phyloP scores from a whole-genome alignment of 2,888 invertebrate species.

The Drosophila prolongata region DNA sequence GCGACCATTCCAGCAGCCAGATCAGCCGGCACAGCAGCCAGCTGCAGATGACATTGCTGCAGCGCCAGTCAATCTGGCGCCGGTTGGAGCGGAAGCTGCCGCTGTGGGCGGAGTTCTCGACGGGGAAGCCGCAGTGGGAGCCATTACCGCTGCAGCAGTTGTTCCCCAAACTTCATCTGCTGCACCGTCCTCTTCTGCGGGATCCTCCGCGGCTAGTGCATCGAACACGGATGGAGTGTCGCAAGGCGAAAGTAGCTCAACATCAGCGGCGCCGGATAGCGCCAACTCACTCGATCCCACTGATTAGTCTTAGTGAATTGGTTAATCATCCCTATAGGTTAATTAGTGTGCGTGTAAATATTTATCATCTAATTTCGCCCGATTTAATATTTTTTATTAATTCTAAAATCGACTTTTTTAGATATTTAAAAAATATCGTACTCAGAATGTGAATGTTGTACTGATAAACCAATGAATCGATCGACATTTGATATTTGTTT shows the following conservation, averaged over 20 bases:
- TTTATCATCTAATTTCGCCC: constrained; percentile 73
- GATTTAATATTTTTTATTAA: constrained; percentile 68
- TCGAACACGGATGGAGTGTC: constrained; percentile 22
- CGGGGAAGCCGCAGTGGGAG: constrained; percentile 3
- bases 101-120: constrained; percentile 3
- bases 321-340: constrained; percentile 69
- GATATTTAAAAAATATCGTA: constrained; percentile 75
- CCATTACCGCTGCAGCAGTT: constrained; percentile 21
- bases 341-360: constrained; percentile 79
- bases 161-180: constrained; percentile 23
- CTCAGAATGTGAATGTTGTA: constrained; percentile 74
- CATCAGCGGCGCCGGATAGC: constrained; percentile 51
- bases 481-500: constrained; percentile 25
- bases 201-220: constrained; percentile 36
- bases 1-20: constrained; percentile 85
- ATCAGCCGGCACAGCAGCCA: constrained; percentile 52
- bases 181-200: constrained; percentile 33
- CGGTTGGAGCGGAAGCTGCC: constrained; percentile 36
- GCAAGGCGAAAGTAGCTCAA: constrained; percentile 26
- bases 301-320: constrained; percentile 72
- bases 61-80: constrained; percentile 41
- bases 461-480: constrained; percentile 54
- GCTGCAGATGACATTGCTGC: constrained; percentile 57
- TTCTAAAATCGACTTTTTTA: constrained; percentile 62
- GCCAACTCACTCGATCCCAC: constrained; percentile 75